phyloP scores from a whole-genome alignment of 2,113 vertebrate genomes.

The Condylura cristata region DNA sequence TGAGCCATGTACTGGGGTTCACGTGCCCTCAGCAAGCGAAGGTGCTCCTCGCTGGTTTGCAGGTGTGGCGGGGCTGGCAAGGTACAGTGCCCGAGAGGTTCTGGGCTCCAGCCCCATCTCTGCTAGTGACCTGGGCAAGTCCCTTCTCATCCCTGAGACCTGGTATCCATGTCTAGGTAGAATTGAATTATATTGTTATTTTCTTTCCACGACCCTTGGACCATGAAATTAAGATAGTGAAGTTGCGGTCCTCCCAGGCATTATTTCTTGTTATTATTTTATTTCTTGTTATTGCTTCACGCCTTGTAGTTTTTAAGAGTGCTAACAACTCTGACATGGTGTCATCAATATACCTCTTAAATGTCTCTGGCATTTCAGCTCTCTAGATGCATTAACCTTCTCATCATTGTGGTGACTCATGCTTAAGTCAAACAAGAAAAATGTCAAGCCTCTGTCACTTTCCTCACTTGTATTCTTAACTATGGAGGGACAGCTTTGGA shows the following conservation, averaged over 20 bases:
- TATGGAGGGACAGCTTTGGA: not conserved
- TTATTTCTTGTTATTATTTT: not conserved
- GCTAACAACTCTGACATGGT: not conserved
- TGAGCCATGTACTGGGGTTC: slow-evolving; percentile 14
- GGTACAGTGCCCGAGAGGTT: not conserved
- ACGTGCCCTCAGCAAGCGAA: not conserved
- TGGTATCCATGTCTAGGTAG: not conserved
- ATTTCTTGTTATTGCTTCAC: not conserved
- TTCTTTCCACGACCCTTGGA: slow-evolving; percentile 14
- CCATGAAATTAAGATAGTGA: not conserved
- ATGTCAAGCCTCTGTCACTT: slow-evolving; percentile 6
- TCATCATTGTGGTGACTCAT: slow-evolving; percentile 33
- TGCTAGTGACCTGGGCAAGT: not conserved
- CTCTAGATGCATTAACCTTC: slow-evolving; percentile 59
- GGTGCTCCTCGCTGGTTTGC: not conserved
- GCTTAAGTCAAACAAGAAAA: slow-evolving; percentile 50
- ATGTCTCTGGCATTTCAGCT: slow-evolving; percentile 4
- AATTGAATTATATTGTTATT: not conserved
- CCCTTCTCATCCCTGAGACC: not conserved
- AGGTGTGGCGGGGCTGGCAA: not conserved
- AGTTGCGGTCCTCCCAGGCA: not conserved
- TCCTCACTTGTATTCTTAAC: not conserved
- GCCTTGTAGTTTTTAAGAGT: not conserved
- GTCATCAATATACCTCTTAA: not conserved
- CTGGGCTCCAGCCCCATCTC: not conserved